Percentiles rank a stretch among this genome's conserved stretches.
Conservation (phyloP, 1,140 invertebrate species). For the Neodiprion virginianus region DNA sequence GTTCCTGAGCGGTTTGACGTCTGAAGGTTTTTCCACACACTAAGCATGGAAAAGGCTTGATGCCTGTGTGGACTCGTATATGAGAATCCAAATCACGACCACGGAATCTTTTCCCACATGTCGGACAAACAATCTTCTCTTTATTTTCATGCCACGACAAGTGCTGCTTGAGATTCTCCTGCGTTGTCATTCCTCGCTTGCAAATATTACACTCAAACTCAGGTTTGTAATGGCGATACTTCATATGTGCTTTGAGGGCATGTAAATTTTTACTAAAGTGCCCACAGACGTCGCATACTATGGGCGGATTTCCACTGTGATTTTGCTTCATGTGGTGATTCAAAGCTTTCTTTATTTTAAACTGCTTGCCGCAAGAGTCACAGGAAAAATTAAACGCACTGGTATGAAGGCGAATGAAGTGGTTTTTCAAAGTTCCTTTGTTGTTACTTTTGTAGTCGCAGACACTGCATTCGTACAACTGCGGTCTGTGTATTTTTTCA, state of each 20-base stretch:
- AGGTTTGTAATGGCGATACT: slow-evolving; percentile 43
- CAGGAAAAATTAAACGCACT: slow-evolving; percentile 45
- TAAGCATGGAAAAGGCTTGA: slow-evolving; percentile 76
- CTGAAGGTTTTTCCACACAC: slow-evolving; percentile 77
- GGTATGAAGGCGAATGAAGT: slow-evolving; percentile 55
- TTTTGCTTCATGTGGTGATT: slow-evolving; percentile 40
- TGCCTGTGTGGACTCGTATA: slow-evolving; percentile 71
- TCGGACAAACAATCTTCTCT: slow-evolving; percentile 55
- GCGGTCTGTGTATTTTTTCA: slow-evolving; percentile 42
- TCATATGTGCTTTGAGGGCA: slow-evolving; percentile 46
- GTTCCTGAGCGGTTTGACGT: slow-evolving; percentile 68
- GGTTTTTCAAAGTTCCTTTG: slow-evolving; percentile 62
- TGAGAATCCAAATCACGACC: slow-evolving; percentile 72
- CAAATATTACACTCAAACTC: slow-evolving; percentile 45
- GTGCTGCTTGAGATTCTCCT: slow-evolving; percentile 65
- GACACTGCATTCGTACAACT: slow-evolving; percentile 37
- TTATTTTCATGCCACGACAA: slow-evolving; percentile 66
- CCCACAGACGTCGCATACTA: slow-evolving; percentile 60
- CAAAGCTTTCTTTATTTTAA: slow-evolving; percentile 51
- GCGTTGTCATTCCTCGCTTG: slow-evolving; percentile 57
- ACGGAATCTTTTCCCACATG: slow-evolving; percentile 61
- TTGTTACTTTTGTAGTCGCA: slow-evolving; percentile 59
- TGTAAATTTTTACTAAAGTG: slow-evolving; percentile 57
- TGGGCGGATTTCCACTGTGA: slow-evolving; percentile 47
- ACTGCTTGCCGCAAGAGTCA: slow-evolving; percentile 50